Evolutionary conservation across 53 echinoderm and acorn worm species (phyloP), one percentile per base, ranked within the genome.

Genomic region (Crossaster papposus): DNA sequence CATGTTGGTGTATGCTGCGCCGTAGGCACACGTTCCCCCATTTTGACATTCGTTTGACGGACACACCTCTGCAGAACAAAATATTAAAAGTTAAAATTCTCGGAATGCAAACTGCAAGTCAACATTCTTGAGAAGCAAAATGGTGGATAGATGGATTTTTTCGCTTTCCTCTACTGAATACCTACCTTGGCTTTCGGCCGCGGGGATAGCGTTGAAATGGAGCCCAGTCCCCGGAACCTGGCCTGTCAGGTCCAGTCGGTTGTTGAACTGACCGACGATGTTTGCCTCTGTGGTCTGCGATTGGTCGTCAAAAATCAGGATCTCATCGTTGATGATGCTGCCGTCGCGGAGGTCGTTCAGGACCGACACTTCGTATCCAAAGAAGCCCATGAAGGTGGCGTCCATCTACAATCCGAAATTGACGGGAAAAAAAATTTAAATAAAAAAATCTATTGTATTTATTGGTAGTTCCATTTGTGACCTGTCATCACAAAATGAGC

Each of bases 61-160:
- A 73, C 95, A 95, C 18, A 95, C 53, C 54, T 95, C 95, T 95
- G 82, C 17, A 58, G 58, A 58, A n/a, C n/a, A n/a, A n/a, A n/a
- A n/a, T n/a, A n/a, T n/a, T n/a, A n/a, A 52, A 13, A 52, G 53
- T 52, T 52, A 52, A 52, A 7, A 52, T 52, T 52, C 13, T 52
- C 8, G 53, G 7, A 10, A 13, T 52, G 53, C 13, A 52, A 7
- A 52, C 8, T 7, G 13, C 53, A 52, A 52, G 8, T n/a, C n/a
- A n/a, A n/a, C n/a, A n/a, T n/a, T n/a, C n/a, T n/a, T n/a, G n/a
- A n/a, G n/a, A n/a, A n/a, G n/a, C n/a, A n/a, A n/a, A n/a, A n/a
- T n/a, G n/a, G n/a, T n/a, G n/a, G n/a, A n/a, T n/a, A n/a, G n/a
- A n/a, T n/a, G n/a, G n/a, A n/a, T n/a, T n/a, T n/a, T n/a, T n/a